phyloP scores from a whole-genome alignment of 2,113 vertebrate species.

The Rhineura floridana region DNA sequence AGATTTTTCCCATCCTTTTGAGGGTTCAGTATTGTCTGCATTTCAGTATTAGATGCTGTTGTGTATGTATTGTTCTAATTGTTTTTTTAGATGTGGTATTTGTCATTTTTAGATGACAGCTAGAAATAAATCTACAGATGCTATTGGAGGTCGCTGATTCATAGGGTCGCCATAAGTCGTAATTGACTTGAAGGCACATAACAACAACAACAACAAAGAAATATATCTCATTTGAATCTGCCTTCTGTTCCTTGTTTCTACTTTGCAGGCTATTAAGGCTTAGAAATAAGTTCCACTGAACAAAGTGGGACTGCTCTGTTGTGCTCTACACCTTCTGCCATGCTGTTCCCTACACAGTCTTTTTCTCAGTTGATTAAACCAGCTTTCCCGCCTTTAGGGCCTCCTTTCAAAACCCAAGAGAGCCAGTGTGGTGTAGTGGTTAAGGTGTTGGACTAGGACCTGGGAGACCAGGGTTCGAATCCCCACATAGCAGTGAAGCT shows the following conservation, averaged over 20 bases:
- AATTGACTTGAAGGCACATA: too few relatives aligned
- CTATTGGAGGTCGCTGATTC: too few relatives aligned
- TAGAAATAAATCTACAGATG: too few relatives aligned
- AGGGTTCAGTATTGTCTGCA: neutral
- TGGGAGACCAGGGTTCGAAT: too few relatives aligned
- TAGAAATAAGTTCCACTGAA: neutral
- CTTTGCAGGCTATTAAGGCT: neutral
- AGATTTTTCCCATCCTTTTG: accelerated
- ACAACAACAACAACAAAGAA: too few relatives aligned
- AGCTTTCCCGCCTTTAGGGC: neutral
- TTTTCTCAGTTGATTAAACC: neutral
- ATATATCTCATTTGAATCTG: neutral
- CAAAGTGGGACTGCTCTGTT: neutral
- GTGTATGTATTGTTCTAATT: neutral
- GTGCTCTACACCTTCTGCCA: neutral
- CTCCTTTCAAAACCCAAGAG: neutral
- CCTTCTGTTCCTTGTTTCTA: neutral
- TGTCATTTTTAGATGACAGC: neutral
- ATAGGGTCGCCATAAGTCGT: too few relatives aligned
- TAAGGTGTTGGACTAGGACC: too few relatives aligned
- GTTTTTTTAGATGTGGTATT: neutral
- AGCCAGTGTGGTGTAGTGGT: too few relatives aligned
- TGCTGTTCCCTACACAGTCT: neutral
- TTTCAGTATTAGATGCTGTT: neutral
- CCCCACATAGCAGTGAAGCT: too few relatives aligned